phyloP scores from a whole-genome alignment of 2,797 vertebrate genomes.

The Manis crassicaudata region DNA sequence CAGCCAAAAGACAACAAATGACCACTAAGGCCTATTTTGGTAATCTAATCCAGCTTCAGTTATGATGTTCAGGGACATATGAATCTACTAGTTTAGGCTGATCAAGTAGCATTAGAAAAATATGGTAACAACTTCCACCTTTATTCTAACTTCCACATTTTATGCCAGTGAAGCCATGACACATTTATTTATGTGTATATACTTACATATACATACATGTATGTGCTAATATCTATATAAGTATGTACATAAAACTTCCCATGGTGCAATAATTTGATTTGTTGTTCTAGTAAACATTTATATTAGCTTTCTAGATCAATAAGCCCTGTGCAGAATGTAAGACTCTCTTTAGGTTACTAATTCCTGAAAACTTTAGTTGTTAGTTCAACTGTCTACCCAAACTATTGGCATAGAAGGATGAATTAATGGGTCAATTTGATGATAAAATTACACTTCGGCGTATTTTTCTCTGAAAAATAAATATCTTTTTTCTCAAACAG shows the following conservation, averaged over 20 bases:
- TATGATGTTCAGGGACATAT: neutral
- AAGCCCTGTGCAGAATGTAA: neutral
- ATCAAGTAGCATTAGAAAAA: neutral
- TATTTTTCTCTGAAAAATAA: slow-evolving; percentile 41
- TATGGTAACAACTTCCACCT: neutral
- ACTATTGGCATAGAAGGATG: neutral
- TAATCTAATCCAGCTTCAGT: neutral
- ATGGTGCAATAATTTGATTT: slow-evolving; percentile 27
- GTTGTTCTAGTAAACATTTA: neutral
- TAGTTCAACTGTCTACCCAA: slow-evolving; percentile 37
- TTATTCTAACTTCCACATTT: slow-evolving; percentile 32
- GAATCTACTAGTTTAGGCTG: neutral
- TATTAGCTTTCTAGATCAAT: neutral
- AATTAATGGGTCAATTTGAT: slow-evolving; percentile 5
- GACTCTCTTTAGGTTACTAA: slow-evolving; percentile 28
- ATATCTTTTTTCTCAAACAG: neutral
- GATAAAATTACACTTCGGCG: neutral
- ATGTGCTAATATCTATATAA: neutral
- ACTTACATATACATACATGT: neutral
- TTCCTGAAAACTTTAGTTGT: slow-evolving; percentile 9
- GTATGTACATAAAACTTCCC: neutral
- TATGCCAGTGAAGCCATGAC: slow-evolving; percentile 17
- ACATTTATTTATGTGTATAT: neutral
- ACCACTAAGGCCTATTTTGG: neutral
- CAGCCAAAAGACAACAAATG: neutral